Evolutionary conservation across 2,888 invertebrate genomes (phyloP).

Genomic region (Thecophora atra): DNA sequence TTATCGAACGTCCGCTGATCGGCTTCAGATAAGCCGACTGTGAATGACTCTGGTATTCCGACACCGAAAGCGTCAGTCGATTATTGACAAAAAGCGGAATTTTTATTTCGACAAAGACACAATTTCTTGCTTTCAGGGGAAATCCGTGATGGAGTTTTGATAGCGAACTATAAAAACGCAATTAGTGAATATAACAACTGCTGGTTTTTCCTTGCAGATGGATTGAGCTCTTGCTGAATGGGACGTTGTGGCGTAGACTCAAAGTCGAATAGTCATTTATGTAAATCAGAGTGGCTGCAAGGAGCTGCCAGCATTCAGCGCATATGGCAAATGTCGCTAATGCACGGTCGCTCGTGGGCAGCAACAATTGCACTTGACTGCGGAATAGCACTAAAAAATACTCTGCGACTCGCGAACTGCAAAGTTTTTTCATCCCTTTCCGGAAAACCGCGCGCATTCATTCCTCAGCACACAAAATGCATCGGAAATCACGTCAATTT

Average conservation of each 20-base stretch:
- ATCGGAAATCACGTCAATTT: constrained; percentile 59
- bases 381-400: constrained; percentile 1
- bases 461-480: background rate
- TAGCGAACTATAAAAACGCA: constrained; percentile 50
- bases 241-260: no score
- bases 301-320: constrained; percentile 38
- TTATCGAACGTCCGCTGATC: no score
- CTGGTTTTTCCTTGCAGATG: constrained; percentile 26
- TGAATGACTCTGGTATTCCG: no score
- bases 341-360: constrained; percentile 33
- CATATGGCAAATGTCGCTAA: constrained; percentile 52
- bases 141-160: constrained; percentile 1
- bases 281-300: constrained; percentile 43
- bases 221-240: background rate
- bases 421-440: background rate
- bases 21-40: no score
- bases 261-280: constrained; percentile 47
- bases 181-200: constrained; percentile 58
- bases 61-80: no score
- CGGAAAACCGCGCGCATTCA: background rate
- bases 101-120: no score
- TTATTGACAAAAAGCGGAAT: no score
- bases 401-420: background rate
- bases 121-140: no score
- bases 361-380: constrained; percentile 40